A percentile compares a stretch with the other conserved stretches of the same genome.
Evolutionary conservation across 2,888 invertebrate species (phyloP).

Genomic region (Pyrochroa serraticornis): DNA sequence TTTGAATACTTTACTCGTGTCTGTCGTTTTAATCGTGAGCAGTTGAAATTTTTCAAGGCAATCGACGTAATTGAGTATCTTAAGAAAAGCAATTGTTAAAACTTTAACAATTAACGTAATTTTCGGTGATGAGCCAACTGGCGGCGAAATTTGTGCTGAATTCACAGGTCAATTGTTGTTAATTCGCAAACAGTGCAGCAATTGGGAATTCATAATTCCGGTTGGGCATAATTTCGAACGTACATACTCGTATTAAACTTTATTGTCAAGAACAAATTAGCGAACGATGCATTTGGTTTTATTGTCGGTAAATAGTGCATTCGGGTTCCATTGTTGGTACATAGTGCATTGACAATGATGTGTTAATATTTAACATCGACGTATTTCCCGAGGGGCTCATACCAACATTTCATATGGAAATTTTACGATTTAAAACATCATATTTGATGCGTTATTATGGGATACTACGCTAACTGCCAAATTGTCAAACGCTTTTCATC

Average conservation of each 20-base stretch:
- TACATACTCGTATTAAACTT: constrained; percentile 17
- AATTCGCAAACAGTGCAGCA: too few relatives aligned
- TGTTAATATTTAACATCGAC: constrained; percentile 51
- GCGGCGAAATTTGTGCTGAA: too few relatives aligned
- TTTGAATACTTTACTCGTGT: too few relatives aligned
- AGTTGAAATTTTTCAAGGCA: too few relatives aligned
- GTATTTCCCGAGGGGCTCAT: constrained; percentile 44
- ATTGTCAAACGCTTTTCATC: constrained; percentile 12
- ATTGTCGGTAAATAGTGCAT: constrained; percentile 37
- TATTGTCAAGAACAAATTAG: constrained; percentile 27
- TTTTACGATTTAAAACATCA: constrained; percentile 41
- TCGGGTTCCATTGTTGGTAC: constrained; percentile 27
- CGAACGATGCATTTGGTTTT: constrained; percentile 23
- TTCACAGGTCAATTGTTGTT: too few relatives aligned
- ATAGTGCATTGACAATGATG: constrained; percentile 48
- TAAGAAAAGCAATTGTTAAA: too few relatives aligned
- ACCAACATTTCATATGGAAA: constrained; percentile 47
- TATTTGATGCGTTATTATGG: constrained; percentile 17
- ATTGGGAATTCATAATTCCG: too few relatives aligned
- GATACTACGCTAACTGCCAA: constrained; percentile 9
- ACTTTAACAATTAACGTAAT: too few relatives aligned
- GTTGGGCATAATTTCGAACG: constrained; percentile 6
- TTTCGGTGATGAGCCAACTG: too few relatives aligned
- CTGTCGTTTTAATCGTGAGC: too few relatives aligned
- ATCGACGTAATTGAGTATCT: too few relatives aligned